Conservation (phyloP, 2,113 vertebrate genomes). For the Alosa alosa region DNA sequence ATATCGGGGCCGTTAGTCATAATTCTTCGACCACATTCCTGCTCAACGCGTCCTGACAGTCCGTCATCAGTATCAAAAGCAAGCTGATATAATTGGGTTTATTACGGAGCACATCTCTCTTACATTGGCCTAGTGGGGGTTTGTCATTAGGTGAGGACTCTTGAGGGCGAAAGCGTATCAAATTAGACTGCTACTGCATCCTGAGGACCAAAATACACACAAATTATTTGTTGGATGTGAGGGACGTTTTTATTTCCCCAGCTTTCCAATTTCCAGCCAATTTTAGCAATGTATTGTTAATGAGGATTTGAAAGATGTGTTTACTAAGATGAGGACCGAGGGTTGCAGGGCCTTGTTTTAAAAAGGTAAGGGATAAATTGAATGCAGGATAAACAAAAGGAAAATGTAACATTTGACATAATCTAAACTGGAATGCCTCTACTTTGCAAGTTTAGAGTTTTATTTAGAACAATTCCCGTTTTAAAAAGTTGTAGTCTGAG, state of each 20-base stretch:
- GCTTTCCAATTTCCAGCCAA: background rate
- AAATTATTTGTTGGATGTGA: background rate
- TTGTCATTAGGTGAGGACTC: constrained; percentile 20
- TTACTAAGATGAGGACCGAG: background rate
- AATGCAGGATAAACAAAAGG: background rate
- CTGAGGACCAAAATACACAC: constrained; percentile 18
- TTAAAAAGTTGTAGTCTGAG: background rate
- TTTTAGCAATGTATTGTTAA: background rate
- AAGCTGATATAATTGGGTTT: constrained; percentile 35
- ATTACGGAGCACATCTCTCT: constrained; percentile 18
- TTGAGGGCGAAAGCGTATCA: background rate
- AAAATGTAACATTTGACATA: background rate
- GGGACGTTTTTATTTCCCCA: background rate
- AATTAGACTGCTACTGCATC: background rate
- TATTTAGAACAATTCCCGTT: background rate
- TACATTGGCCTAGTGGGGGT: background rate
- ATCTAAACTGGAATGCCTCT: background rate
- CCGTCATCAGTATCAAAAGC: constrained; percentile 26
- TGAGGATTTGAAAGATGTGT: background rate
- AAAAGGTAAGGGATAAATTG: background rate
- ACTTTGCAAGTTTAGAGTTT: background rate
- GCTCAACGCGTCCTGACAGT: constrained; percentile 32
- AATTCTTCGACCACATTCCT: background rate
- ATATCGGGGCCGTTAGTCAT: background rate
- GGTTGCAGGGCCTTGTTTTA: background rate